Conservation (phyloP, 2,113 vertebrate species). For the Nibea albiflora region DNA sequence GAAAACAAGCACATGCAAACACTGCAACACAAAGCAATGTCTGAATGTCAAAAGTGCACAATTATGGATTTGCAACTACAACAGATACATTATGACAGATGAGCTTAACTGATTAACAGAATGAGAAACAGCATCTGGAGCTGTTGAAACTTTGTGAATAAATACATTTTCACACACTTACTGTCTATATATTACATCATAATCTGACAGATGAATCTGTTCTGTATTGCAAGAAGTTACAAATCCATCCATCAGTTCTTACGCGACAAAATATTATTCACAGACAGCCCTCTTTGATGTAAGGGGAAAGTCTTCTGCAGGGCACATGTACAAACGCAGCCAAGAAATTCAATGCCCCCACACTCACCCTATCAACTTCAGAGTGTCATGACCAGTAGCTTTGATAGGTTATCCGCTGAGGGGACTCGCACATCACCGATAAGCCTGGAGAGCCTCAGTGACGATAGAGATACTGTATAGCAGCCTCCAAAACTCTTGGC, state of each 20-base stretch:
- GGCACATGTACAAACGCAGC: neutral
- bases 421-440: slow-evolving; percentile 26
- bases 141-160: neutral
- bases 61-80: neutral
- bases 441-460: slow-evolving; percentile 34
- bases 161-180: neutral
- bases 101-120: neutral
- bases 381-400: slow-evolving; percentile 24
- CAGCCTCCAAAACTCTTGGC: slow-evolving; percentile 4
- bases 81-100: neutral
- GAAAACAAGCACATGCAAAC: slow-evolving; percentile 6
- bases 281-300: neutral
- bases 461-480: neutral
- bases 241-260: slow-evolving; percentile 3
- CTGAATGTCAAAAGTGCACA: neutral
- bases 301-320: neutral
- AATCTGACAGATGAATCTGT: neutral
- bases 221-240: neutral
- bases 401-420: slow-evolving; percentile 51
- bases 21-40: neutral
- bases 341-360: slow-evolving; percentile 13
- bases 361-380: slow-evolving; percentile 33
- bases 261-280: slow-evolving; percentile 2
- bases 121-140: neutral
- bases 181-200: neutral